phyloP scores from a whole-genome alignment of 2,113 vertebrate species.

The Catagonus wagneri region DNA sequence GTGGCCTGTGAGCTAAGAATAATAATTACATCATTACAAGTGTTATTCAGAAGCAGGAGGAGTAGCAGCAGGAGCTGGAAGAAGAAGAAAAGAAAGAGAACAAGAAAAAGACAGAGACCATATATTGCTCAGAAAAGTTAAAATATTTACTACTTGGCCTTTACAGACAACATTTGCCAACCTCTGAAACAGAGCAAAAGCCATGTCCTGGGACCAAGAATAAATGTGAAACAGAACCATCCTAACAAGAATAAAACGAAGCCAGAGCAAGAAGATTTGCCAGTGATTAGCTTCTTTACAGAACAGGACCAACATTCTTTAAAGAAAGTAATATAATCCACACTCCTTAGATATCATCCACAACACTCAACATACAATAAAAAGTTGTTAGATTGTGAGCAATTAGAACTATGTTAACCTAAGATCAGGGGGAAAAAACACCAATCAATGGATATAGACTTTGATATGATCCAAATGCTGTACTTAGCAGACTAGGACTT shows the following conservation, averaged over 20 bases:
- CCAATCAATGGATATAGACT: neutral
- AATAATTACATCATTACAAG: neutral
- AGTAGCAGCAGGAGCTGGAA: neutral
- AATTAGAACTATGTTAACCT: neutral
- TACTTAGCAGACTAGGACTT: neutral
- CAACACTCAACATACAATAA: neutral
- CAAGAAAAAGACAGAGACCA: neutral
- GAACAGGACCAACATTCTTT: neutral
- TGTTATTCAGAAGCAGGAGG: neutral
- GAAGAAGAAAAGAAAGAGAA: neutral
- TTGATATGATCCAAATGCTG: neutral
- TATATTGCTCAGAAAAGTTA: neutral
- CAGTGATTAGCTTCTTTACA: neutral
- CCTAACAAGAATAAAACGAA: neutral
- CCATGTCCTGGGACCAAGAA: neutral
- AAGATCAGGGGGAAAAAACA: neutral
- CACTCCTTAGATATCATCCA: neutral
- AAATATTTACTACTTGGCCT: neutral
- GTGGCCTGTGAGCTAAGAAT: neutral
- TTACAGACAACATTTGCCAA: neutral
- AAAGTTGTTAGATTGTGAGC: neutral
- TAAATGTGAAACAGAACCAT: neutral
- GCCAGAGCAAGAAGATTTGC: neutral
- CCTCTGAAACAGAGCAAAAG: neutral
- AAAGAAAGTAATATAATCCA: neutral